Evolutionary conservation across 2,113 vertebrate species (phyloP).

Genomic region (Mesembrinibis cayennensis): DNA sequence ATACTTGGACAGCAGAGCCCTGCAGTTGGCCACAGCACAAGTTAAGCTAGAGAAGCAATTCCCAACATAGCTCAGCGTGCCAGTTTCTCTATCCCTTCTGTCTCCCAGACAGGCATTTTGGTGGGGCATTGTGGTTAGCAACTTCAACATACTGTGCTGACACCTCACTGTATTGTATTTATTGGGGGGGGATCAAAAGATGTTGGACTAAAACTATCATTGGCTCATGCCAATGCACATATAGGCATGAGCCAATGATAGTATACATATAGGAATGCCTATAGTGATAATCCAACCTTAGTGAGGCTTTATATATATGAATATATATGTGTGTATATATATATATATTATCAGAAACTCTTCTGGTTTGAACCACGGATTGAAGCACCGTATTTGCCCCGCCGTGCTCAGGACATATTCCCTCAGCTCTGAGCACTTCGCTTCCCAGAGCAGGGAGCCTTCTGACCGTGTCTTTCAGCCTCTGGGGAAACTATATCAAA

Average conservation of each 20-base stretch:
- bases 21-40: not conserved
- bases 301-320: too few species aligned
- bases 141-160: not conserved
- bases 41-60: not conserved
- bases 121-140: not conserved
- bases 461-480: not conserved
- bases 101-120: not conserved
- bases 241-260: not conserved
- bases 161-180: not conserved
- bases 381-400: rapidly evolving
- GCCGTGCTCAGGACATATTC: not conserved
- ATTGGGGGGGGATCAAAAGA: not conserved
- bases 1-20: not conserved
- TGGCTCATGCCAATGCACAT: not conserved
- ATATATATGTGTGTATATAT: too few species aligned
- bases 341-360: not conserved
- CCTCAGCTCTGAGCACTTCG: not conserved
- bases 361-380: not conserved
- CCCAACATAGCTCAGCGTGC: not conserved
- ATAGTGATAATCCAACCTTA: not conserved
- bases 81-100: not conserved
- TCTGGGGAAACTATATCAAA: not conserved
- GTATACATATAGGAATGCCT: not conserved
- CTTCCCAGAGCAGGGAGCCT: not conserved
- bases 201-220: not conserved